Conservation (phyloP, 30 jellyfish, hydroid and myxozoan species). For the Euphysa ruthae region DNA sequence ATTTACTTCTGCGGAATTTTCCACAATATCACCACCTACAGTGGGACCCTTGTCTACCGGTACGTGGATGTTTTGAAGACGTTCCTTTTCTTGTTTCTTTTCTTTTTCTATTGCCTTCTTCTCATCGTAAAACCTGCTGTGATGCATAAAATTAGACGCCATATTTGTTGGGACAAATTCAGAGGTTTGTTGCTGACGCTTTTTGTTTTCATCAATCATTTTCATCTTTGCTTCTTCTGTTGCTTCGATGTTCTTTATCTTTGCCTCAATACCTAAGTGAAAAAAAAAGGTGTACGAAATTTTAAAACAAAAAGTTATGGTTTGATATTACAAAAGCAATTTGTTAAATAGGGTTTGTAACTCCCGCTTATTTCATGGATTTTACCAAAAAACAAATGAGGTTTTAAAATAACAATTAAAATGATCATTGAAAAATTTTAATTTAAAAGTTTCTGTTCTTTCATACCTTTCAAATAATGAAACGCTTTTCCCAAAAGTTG, state of each 20-base stretch:
- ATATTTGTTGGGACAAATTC: slow-evolving; percentile 93
- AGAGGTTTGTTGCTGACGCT: slow-evolving; percentile 52
- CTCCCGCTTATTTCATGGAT: no score
- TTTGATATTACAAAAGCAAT: no score
- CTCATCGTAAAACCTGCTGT: slow-evolving; percentile 77
- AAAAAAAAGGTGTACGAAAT: no score
- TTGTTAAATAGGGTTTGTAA: no score
- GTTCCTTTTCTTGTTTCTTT: slow-evolving; percentile 51
- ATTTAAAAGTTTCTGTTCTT: no score
- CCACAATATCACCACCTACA: slow-evolving; percentile 48
- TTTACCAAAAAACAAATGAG: no score
- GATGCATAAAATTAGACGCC: slow-evolving; percentile 92
- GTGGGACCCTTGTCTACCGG: slow-evolving; percentile 73
- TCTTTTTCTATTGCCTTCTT: slow-evolving; percentile 68
- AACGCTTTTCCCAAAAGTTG: no score
- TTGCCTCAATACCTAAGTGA: slow-evolving; percentile 86
- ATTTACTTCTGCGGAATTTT: not conserved
- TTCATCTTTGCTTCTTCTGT: slow-evolving; percentile 94
- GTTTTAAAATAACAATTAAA: no score
- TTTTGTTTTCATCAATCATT: slow-evolving; percentile 58
- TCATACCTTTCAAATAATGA: no score
- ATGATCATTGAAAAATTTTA: no score
- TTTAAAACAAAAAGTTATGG: no score
- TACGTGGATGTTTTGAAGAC: slow-evolving; percentile 9
- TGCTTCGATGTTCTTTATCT: slow-evolving; percentile 80